These are phyloP conservation scores for Holacanthella duospinosa DNA, from an alignment of 2,888 invertebrate species.

Conservation along the genomic window DNA sequence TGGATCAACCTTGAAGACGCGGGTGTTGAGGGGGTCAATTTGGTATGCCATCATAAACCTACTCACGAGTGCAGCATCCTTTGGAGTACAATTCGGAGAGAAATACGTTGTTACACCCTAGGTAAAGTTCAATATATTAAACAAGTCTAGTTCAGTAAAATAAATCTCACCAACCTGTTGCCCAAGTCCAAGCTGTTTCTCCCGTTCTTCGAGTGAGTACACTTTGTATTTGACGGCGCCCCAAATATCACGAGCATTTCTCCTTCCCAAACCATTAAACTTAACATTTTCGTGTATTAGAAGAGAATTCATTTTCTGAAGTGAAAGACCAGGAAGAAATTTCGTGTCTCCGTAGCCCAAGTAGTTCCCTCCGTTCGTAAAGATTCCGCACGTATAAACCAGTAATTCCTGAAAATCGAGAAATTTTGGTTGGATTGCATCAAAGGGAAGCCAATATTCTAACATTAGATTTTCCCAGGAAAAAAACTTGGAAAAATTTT, in stretches of 20 bases:
- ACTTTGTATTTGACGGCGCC: slow-evolving; percentile 52
- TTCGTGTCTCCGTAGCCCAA: slow-evolving; percentile 93
- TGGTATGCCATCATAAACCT: slow-evolving; percentile 66
- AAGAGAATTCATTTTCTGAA: slow-evolving; percentile 60
- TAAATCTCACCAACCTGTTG: slow-evolving; percentile 44
- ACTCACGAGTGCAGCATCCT: slow-evolving; percentile 65
- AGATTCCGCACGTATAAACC: slow-evolving; percentile 72
- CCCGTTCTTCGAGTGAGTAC: slow-evolving; percentile 59
- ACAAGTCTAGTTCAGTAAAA: not conserved
- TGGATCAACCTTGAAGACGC: slow-evolving; percentile 67
- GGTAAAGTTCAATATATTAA: slow-evolving; percentile 14
- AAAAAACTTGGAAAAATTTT: too few species aligned
- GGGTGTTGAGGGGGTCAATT: slow-evolving; percentile 74
- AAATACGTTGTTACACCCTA: slow-evolving; percentile 86
- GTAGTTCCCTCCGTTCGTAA: slow-evolving; percentile 84
- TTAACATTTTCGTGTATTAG: slow-evolving; percentile 41
- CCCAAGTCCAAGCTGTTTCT: slow-evolving; percentile 64
- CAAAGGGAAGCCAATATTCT: too few species aligned
- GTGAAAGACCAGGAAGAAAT: slow-evolving; percentile 72
- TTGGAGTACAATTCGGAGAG: slow-evolving; percentile 72
- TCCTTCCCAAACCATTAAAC: slow-evolving; percentile 45
- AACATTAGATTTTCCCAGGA: too few species aligned
- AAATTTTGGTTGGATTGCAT: too few species aligned
- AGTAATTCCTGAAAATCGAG: too few species aligned
- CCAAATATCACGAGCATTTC: slow-evolving; percentile 54